These are phyloP conservation scores for Luehdorfia chinensis DNA, from an alignment of 1,140 invertebrate species.

Conservation along the genomic window DNA sequence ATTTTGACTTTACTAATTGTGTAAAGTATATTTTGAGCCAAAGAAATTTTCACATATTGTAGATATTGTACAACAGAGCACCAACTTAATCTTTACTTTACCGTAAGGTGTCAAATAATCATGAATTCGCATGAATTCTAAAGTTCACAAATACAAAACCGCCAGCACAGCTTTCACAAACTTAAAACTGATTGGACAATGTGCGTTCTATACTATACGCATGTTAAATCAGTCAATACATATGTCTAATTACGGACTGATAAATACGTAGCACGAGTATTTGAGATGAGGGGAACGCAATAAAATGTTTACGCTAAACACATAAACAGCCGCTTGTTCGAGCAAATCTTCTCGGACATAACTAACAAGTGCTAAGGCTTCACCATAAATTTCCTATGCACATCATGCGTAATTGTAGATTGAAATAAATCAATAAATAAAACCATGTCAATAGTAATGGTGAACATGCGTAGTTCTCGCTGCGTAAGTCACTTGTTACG, in stretches of 20 bases:
- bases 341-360: constrained; percentile 10
- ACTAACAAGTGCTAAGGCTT: constrained; percentile 16
- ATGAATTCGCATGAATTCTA: too few species aligned
- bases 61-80: too few species aligned
- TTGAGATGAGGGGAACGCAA: constrained; percentile 5
- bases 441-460: constrained; percentile 49
- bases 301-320: constrained; percentile 7
- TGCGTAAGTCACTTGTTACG: constrained; percentile 49
- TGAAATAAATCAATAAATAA: constrained; percentile 54
- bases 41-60: too few species aligned
- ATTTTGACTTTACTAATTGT: too few species aligned
- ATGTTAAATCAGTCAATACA: too few species aligned
- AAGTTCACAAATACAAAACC: too few species aligned
- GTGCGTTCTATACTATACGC: too few species aligned
- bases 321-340: constrained; percentile 11
- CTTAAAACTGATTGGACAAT: too few species aligned
- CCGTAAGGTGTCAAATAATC: too few species aligned
- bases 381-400: constrained; percentile 23
- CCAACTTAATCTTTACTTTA: too few species aligned
- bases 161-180: too few species aligned
- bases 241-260: constrained; percentile 18
- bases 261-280: constrained; percentile 10
- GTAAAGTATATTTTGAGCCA: too few species aligned
- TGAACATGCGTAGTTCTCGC: constrained; percentile 39
- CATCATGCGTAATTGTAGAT: constrained; percentile 19